Base-by-base conservation (phyloP, 1,140 invertebrate species). In the Dermatophagoides farinae region DNA sequence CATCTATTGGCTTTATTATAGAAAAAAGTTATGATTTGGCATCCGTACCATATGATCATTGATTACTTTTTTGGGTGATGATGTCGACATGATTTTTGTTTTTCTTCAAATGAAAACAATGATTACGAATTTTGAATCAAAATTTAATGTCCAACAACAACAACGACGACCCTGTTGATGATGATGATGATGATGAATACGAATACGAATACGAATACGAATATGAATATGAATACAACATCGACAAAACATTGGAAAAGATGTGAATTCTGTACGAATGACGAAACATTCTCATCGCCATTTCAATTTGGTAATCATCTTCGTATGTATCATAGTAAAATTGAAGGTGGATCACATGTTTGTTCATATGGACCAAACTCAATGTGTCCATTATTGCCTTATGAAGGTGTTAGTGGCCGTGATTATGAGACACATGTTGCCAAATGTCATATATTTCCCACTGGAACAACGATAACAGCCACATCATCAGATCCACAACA, bases 341-440 rank as follows among this genome's bases (percentile, higher is more conserved):
- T 81, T 66, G 87, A 91, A 74, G 87, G 88, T 63, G 86, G 86
- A 41, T 88, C 86, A 8, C 86, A 81, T 71, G 79, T 90, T 11
- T 92, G 87, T 70, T 81, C 81, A 66, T 91, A 91, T 79, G 88
- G 87, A 25, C 80, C 83, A 67, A 90, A 91, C 74, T 80, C 79
- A 18, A 84, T 91, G 11, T 92, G 88, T 70, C 80, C 81, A 37
- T 85, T 84, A 53, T 72, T 91, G 61, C 87, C 88, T 4, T 74
- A 89, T 68, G 86, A 90, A 72, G 87, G 88, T 64, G 84, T 91
- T 57, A 84, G 81, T 65, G 86, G 88, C 73, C 78, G 81, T 50
- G 87, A 90, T 72, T 91, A 91, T 71, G 80, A 89, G 75, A 81
- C 81, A 63, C 88, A 91, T 70, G 81, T 90, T 49, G 77, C 79